Evolutionary conservation across 2,888 invertebrate genomes (phyloP).

Genomic region (Nemotelus nigrinus): DNA sequence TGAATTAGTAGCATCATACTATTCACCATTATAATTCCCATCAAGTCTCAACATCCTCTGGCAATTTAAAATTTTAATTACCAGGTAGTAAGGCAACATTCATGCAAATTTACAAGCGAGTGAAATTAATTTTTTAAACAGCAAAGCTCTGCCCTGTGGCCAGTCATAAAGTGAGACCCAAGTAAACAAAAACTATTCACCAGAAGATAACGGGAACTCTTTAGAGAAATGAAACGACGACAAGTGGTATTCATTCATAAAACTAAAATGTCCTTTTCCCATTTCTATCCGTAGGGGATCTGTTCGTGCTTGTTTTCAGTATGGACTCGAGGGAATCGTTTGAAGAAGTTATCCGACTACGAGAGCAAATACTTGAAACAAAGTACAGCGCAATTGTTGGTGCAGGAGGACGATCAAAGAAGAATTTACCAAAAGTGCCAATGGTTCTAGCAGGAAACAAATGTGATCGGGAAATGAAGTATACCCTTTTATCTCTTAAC

Average conservation of each 20-base stretch:
- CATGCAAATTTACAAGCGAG: no score
- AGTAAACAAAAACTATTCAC: no score
- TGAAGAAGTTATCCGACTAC: constrained; percentile 81
- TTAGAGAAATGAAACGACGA: neutral
- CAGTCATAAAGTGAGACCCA: no score
- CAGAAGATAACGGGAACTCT: constrained; percentile 3
- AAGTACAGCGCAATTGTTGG: constrained; percentile 76
- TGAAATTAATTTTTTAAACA: no score
- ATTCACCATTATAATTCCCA: no score
- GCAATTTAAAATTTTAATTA: no score
- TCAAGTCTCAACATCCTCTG: no score
- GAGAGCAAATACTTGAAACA: constrained; percentile 86
- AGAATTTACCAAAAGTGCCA: constrained; percentile 77
- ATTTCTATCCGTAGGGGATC: constrained; percentile 69
- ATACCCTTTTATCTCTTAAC: neutral
- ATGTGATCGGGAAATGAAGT: constrained; percentile 84
- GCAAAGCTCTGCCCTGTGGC: no score
- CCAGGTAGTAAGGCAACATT: no score
- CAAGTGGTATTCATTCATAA: neutral
- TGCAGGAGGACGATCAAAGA: constrained; percentile 70
- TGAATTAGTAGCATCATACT: no score
- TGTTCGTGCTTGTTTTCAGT: constrained; percentile 84
- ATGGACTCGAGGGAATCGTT: constrained; percentile 87
- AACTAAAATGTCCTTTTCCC: constrained; percentile 23
- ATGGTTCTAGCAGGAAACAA: constrained; percentile 91